Evolutionary conservation across 2,113 vertebrate genomes (phyloP).

Genomic region (Paramisgurnus dabryanus): DNA sequence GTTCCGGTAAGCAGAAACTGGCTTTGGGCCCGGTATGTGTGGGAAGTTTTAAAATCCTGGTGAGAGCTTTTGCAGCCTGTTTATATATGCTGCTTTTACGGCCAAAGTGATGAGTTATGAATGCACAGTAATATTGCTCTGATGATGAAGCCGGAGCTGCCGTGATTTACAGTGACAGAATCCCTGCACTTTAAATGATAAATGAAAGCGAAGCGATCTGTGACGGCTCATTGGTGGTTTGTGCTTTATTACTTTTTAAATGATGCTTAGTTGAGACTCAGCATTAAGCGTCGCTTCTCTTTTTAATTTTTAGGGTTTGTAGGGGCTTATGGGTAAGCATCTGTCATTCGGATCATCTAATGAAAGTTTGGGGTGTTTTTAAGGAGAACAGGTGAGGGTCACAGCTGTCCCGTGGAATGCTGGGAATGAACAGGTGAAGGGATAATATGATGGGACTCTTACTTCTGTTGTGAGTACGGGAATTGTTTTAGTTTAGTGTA

Average conservation of each 20-base stretch:
- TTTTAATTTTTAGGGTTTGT: neutral
- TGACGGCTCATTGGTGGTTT: constrained; percentile 15
- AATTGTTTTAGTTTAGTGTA: too few relatives aligned
- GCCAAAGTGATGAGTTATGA: constrained; percentile 37
- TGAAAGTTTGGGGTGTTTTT: constrained; percentile 56
- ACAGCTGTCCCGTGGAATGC: constrained; percentile 68
- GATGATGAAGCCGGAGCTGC: constrained; percentile 30
- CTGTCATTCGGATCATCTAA: constrained; percentile 18
- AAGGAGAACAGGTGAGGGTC: constrained; percentile 57
- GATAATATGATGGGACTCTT: constrained; percentile 51
- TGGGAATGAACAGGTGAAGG: constrained; percentile 70
- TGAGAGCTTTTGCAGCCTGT: constrained; percentile 35
- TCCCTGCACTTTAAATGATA: constrained; percentile 40
- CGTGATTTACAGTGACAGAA: constrained; percentile 29
- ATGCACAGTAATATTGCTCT: constrained; percentile 32
- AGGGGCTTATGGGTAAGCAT: constrained; percentile 6
- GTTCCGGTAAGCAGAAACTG: constrained; percentile 51
- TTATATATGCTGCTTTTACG: constrained; percentile 46
- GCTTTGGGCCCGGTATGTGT: constrained; percentile 31
- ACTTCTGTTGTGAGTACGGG: constrained; percentile 27
- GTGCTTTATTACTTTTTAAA: constrained; percentile 39
- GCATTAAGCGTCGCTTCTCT: neutral
- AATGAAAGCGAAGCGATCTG: constrained; percentile 37
- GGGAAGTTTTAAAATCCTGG: constrained; percentile 39
- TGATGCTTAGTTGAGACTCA: constrained; percentile 2